Conservation (phyloP, 1,140 invertebrate genomes). For the Dendrolimus kikuchii region DNA sequence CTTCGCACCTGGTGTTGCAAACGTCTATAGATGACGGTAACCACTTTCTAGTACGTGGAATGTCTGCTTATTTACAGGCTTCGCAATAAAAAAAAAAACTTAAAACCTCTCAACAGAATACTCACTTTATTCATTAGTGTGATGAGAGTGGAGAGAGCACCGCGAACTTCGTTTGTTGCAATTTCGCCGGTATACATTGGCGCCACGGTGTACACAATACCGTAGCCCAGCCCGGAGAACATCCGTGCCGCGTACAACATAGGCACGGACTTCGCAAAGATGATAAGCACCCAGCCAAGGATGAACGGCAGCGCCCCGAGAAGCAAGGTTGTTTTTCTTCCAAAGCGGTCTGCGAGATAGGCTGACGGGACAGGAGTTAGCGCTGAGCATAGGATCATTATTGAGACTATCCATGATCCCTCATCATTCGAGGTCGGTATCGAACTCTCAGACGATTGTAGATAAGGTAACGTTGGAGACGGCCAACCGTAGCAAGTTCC, state of each 20-base stretch:
- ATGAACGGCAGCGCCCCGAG: constrained; percentile 76
- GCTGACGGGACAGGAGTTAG: constrained; percentile 64
- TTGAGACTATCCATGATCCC: constrained; percentile 77
- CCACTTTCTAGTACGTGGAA: too few species aligned
- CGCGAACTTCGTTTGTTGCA: constrained; percentile 78
- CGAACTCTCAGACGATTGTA: constrained; percentile 55
- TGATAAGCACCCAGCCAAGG: constrained; percentile 78
- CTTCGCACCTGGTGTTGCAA: too few species aligned
- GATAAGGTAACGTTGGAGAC: constrained; percentile 72
- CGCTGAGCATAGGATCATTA: constrained; percentile 69
- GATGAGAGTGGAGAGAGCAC: constrained; percentile 79
- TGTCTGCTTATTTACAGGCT: too few species aligned
- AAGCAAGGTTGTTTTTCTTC: constrained; percentile 79
- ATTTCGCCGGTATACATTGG: constrained; percentile 81
- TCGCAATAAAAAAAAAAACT: background rate
- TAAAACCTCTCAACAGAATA: constrained; percentile 5
- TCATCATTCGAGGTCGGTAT: constrained; percentile 72
- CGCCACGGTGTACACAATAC: constrained; percentile 76
- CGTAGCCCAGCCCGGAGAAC: constrained; percentile 79
- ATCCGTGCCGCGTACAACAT: constrained; percentile 72
- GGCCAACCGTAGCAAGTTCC: constrained; percentile 75
- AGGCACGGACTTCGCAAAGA: constrained; percentile 64
- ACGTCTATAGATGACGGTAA: too few species aligned
- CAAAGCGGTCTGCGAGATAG: constrained; percentile 71
- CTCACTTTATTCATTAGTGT: constrained; percentile 75